Evolutionary conservation across 2,113 vertebrate species (phyloP), one percentile per base, ranked within the genome.

Genomic region (Tragelaphus scriptus): DNA sequence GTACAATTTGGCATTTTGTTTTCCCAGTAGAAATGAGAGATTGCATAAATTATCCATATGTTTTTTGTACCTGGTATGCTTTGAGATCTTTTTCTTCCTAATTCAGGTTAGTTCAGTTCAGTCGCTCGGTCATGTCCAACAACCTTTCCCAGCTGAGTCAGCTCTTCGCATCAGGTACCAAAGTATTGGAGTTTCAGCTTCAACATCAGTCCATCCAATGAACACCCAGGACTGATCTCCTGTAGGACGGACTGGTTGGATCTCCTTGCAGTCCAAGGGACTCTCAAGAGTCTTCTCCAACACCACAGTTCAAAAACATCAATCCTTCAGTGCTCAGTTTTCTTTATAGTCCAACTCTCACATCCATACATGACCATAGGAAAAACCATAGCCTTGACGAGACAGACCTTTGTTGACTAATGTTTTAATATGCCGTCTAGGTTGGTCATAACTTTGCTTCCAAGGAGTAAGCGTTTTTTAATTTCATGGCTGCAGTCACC

Each of bases 1-100:
- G 5, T 56, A 28, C 15, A 87, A 19, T 91, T 94, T 86, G 47
- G 53, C 84, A 77, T 75, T 94, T 71, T 94, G 16, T 85, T 93
- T 71, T n/a, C 47, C 21, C 4, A n/a, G 44, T 32, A 75, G 87
- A 89, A 93, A 85, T 56, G 47, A 93, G 65, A 77, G 17, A 55
- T 65, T 47, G 5, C 15, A 53, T 19, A 58, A 28, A 75, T 85
- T 32, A 68, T 13, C 15, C 44, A 1, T 59, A 15, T 7, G 21
- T n/a, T 32, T 96, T 96, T 82, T 53, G 7, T n/a, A 19, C 9
- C 3, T 53, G 5, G 6, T 82, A 13, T 96, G 28, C 25, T 26
- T 93, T 85, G 40, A 80, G 13, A 28, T 84, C 55, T 59, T 56
- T 88, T 71, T 65, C 47, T 21, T 51, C 6, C 71, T 13, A 23